Percentiles rank a stretch among this genome's conserved stretches.
Conservation (phyloP, 2,113 vertebrate genomes). For the Periophthalmus modestus region DNA sequence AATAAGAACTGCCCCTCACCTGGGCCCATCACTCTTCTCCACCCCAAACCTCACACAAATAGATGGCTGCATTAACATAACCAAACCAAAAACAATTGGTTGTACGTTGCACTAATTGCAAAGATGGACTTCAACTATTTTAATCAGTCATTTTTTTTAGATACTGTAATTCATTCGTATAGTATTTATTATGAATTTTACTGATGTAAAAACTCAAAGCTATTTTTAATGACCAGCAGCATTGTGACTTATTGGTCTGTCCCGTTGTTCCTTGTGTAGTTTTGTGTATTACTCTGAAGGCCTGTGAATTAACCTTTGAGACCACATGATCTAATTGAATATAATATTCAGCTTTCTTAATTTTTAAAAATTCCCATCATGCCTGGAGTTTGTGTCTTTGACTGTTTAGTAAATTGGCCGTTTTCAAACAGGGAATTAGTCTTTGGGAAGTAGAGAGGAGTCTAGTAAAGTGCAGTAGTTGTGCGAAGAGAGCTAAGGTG, state of each 20-base stretch:
- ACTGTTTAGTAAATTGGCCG: neutral
- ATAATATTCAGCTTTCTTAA: too few relatives aligned
- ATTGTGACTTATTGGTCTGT: neutral
- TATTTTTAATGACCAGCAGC: neutral
- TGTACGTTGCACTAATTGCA: neutral
- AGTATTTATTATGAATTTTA: too few relatives aligned
- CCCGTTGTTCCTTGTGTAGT: neutral
- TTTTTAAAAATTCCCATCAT: neutral
- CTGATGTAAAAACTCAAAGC: too few relatives aligned
- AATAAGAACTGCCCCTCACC: neutral
- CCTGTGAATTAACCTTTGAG: neutral
- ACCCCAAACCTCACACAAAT: neutral
- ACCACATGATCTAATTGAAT: neutral
- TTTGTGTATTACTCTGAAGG: neutral
- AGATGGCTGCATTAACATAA: neutral
- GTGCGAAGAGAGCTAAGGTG: slow-evolving; percentile 39
- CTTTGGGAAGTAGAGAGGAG: slow-evolving; percentile 2
- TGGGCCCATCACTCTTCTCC: neutral
- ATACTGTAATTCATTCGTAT: neutral
- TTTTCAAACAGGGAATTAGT: slow-evolving; percentile 8
- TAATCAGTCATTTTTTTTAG: neutral
- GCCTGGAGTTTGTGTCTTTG: neutral
- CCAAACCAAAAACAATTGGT: neutral
- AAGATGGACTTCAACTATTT: neutral
- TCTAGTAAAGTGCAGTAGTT: slow-evolving; percentile 11